phyloP scores from a whole-genome alignment of 2,797 vertebrate genomes.

The Bovichtus variegatus region DNA sequence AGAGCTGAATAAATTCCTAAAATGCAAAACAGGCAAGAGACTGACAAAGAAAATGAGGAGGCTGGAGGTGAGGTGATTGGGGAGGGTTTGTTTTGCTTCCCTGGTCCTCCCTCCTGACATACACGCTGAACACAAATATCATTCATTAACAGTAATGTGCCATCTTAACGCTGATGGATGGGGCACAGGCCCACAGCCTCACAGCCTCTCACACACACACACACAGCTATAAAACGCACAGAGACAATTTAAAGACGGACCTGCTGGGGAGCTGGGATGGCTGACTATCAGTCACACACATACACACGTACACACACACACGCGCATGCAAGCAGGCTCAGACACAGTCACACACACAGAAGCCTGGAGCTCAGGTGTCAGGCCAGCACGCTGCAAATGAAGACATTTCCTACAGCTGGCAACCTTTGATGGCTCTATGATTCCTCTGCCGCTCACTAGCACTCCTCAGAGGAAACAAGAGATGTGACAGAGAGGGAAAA shows the following conservation, averaged over 20 bases:
- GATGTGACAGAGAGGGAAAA: conserved; percentile 41
- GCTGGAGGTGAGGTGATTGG: conserved; percentile 75
- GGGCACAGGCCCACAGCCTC: conserved; percentile 81
- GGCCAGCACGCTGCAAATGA: conserved; percentile 86
- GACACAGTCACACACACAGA: conserved; percentile 48
- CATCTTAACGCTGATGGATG: conserved; percentile 92
- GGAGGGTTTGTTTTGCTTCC: conserved; percentile 80
- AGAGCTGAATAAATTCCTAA: conserved; percentile 57
- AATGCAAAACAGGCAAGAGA: conserved; percentile 69
- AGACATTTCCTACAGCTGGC: conserved; percentile 85
- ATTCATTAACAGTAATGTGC: conserved; percentile 95
- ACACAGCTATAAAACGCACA: conserved; percentile 93
- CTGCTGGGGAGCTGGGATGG: conserved; percentile 88
- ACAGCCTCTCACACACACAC: conserved; percentile 77
- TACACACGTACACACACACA: conserved; percentile 25
- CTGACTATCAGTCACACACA: conserved; percentile 85
- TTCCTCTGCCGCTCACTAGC: conserved; percentile 80
- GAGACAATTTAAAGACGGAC: conserved; percentile 96
- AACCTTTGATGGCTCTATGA: conserved; percentile 85
- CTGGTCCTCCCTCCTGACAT: conserved; percentile 83
- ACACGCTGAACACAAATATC: conserved; percentile 89
- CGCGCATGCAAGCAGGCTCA: conserved; percentile 12
- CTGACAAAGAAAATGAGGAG: conserved; percentile 71
- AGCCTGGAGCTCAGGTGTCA: conserved; percentile 83
- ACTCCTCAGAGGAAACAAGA: conserved; percentile 66